Evolutionary conservation across 2,888 invertebrate species (phyloP).

Genomic region (Aleiodes leptofemur): DNA sequence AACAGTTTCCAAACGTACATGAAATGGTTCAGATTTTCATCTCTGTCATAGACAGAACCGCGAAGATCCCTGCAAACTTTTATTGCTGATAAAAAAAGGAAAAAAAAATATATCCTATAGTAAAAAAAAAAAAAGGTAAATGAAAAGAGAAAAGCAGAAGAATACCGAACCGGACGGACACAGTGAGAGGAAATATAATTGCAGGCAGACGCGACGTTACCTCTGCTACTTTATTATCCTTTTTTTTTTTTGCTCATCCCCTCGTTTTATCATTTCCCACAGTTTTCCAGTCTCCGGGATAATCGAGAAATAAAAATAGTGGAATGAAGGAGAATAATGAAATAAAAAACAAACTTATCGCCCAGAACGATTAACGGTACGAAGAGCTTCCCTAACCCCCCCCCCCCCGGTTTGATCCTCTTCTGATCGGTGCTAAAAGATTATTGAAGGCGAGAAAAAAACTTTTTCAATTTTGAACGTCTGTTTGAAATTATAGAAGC

Average conservation of each 20-base stretch:
- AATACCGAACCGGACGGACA: slow-evolving; percentile 30
- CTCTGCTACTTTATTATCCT: slow-evolving; percentile 31
- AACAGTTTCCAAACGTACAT: too few species aligned
- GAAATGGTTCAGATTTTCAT: background rate
- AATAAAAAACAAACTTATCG: background rate
- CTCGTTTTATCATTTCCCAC: slow-evolving; percentile 14
- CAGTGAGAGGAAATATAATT: slow-evolving; percentile 47
- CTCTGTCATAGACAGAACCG: background rate
- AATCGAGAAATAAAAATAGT: slow-evolving; percentile 25
- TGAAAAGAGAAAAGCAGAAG: slow-evolving; percentile 20
- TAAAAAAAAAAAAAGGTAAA: slow-evolving; percentile 5
- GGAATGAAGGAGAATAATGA: background rate
- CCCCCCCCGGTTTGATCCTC: too few species aligned
- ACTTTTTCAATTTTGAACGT: slow-evolving; percentile 70
- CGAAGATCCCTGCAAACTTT: slow-evolving; percentile 4
- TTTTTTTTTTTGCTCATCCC: slow-evolving; percentile 21
- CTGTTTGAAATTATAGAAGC: slow-evolving; percentile 64
- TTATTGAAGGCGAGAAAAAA: slow-evolving; percentile 45
- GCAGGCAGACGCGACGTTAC: slow-evolving; percentile 41
- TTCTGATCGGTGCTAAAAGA: too few species aligned
- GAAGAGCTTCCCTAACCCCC: background rate
- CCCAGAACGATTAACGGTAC: too few species aligned
- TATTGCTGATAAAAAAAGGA: slow-evolving; percentile 8
- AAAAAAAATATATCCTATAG: slow-evolving; percentile 1
- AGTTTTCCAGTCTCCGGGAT: slow-evolving; percentile 19